Evolutionary conservation across 2,888 invertebrate genomes (phyloP), one percentile per base, ranked within the genome.

Genomic region (Thymelicus acteon): DNA sequence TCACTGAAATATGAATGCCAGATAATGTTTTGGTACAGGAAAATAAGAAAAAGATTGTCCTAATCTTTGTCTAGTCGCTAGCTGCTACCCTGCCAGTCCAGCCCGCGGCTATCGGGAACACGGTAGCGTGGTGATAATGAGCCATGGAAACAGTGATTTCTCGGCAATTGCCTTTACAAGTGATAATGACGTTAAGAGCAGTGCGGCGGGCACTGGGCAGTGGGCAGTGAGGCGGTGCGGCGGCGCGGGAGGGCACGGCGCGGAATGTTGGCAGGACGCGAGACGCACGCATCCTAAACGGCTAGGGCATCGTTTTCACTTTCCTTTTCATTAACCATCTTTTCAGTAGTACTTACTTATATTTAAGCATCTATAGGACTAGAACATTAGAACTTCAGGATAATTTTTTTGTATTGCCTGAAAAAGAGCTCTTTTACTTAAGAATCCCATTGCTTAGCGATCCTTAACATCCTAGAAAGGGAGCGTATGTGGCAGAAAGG

Each of bases 141-240:
- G n/a, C 58, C 71, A 67, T 72, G 63, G 66, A 67, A 67, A 72
- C 67, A 64, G 72, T 75, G 73, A 77, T 76, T 77, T 75, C 73
- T 75, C 72, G 73, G 74, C 72, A 63, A 70, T 64, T 76, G 77
- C 76, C 74, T 67, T 72, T 19, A 74, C 68, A 69, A 65, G 65
- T 67, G 68, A 66, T 63, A 61, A 71, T 74, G 67, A 72, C 58
- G 71, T 67, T 67, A 31, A 61, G 58, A 47, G 19, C 60, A 19
- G 19, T 19, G 19, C 19, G 19, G 19, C 19, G 60, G 48, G n/a
- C n/a, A n/a, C n/a, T n/a, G n/a, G n/a, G n/a, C n/a, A n/a, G n/a
- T n/a, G n/a, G n/a, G n/a, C n/a, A n/a, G n/a, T n/a, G n/a, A n/a
- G n/a, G n/a, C n/a, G n/a, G n/a, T n/a, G n/a, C n/a, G n/a, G n/a